phyloP scores from a whole-genome alignment of 2,113 vertebrate genomes.

The Lipophrys pholis region DNA sequence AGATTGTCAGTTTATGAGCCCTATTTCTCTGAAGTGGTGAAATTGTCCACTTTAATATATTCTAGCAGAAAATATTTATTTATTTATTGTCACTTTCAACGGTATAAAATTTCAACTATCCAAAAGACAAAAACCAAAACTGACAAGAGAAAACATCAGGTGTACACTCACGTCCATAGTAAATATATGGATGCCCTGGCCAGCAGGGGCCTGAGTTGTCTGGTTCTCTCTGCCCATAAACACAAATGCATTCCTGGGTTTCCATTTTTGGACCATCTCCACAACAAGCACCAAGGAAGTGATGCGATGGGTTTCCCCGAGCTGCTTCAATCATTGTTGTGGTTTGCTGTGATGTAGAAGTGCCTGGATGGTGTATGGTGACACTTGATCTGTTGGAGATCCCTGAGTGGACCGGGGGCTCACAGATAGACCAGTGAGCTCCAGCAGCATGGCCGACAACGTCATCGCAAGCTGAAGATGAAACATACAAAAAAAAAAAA shows the following conservation, averaged over 20 bases:
- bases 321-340: background rate
- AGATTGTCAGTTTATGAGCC: too few relatives aligned
- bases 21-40: too few relatives aligned
- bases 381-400: background rate
- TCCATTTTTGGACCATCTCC: slow-evolving; percentile 3
- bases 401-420: slow-evolving; percentile 7
- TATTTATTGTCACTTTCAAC: too few relatives aligned
- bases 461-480: slow-evolving; percentile 16
- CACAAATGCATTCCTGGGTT: slow-evolving; percentile 25
- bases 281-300: background rate
- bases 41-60: too few relatives aligned
- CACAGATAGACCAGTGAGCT: slow-evolving; percentile 16
- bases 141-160: background rate
- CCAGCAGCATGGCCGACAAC: background rate
- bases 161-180: slow-evolving; percentile 37
- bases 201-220: slow-evolving; percentile 31
- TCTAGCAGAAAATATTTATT: too few relatives aligned
- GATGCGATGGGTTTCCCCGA: background rate
- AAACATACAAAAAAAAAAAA: background rate
- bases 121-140: too few relatives aligned
- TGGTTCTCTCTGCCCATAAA: slow-evolving; percentile 21
- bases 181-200: slow-evolving; percentile 32
- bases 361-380: background rate
- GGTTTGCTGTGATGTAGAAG: background rate
- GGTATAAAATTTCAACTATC: too few relatives aligned